Percentiles rank a stretch among this genome's conserved stretches.
These are phyloP conservation scores for Microcebus griseorufus DNA, from an alignment of 2,113 vertebrate genomes.

Conservation along the genomic window DNA sequence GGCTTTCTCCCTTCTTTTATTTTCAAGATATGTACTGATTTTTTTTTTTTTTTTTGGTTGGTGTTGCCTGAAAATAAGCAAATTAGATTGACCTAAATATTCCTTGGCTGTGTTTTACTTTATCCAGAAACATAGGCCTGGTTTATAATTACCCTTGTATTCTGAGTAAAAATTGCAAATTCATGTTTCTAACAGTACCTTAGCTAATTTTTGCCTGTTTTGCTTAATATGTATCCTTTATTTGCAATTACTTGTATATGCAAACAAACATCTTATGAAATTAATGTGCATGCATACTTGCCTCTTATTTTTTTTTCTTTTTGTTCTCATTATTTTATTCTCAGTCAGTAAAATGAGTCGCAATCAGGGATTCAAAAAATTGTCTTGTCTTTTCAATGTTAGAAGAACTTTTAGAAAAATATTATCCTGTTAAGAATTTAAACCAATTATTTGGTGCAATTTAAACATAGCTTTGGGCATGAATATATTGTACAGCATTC, in stretches of 20 bases:
- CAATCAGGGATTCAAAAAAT: neutral
- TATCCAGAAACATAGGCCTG: neutral
- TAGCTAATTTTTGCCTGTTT: neutral
- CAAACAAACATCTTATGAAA: neutral
- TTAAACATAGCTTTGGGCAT: slow-evolving; percentile 10
- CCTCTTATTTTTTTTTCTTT: neutral
- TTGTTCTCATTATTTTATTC: neutral
- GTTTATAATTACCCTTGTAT: neutral
- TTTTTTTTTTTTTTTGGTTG: neutral
- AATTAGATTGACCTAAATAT: slow-evolving; percentile 59
- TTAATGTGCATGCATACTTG: too few species aligned
- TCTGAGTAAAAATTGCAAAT: neutral
- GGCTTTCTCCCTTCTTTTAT: neutral
- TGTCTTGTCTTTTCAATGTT: neutral
- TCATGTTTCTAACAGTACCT: neutral
- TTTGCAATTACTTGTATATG: neutral
- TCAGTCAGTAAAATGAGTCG: neutral
- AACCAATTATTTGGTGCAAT: neutral
- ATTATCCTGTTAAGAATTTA: neutral
- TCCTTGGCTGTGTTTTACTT: neutral
- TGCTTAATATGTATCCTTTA: neutral
- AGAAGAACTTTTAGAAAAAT: neutral
- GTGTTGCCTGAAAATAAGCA: slow-evolving; percentile 1
- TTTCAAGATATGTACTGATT: neutral
- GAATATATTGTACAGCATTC: neutral